Evolutionary conservation across 2,113 vertebrate genomes (phyloP).

Genomic region (Nerophis lumbriciformis): DNA sequence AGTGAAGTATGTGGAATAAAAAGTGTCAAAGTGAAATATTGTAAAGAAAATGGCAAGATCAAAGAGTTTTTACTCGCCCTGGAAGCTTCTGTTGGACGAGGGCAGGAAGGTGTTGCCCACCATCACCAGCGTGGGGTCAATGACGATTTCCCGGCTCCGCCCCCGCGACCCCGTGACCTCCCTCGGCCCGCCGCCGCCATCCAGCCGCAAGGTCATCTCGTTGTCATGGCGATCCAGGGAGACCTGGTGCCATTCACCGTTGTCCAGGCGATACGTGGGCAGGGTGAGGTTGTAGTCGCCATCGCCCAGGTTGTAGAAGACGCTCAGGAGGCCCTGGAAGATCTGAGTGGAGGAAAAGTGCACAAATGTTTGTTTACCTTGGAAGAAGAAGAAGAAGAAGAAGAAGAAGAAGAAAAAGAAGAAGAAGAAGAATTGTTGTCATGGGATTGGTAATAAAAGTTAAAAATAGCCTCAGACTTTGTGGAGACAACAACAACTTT

Average conservation of each 20-base stretch:
- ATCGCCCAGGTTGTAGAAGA: constrained; percentile 83
- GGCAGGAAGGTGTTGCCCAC: constrained; percentile 77
- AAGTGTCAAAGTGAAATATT: too few species aligned
- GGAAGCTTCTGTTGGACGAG: constrained; percentile 77
- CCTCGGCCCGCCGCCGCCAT: constrained; percentile 78
- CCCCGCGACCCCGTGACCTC: constrained; percentile 73
- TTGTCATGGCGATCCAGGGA: constrained; percentile 81
- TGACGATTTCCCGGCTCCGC: constrained; percentile 77
- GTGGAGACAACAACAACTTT: too few species aligned
- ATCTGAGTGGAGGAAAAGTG: constrained; percentile 58
- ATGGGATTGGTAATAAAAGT: too few species aligned
- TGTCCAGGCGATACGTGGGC: constrained; percentile 78
- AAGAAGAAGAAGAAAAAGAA: neutral
- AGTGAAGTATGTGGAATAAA: too few species aligned
- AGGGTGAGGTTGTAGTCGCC: constrained; percentile 79
- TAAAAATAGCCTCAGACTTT: too few species aligned
- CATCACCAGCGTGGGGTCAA: constrained; percentile 76
- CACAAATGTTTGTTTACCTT: too few species aligned
- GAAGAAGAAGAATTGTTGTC: too few species aligned
- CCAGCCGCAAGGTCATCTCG: constrained; percentile 78
- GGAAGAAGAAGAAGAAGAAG: neutral
- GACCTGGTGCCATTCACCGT: constrained; percentile 85
- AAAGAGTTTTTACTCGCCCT: constrained; percentile 45
- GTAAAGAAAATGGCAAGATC: too few species aligned
- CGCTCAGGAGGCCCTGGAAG: constrained; percentile 74